phyloP scores from a whole-genome alignment of 2,888 invertebrate genomes.

The Hybos culiciformis region DNA sequence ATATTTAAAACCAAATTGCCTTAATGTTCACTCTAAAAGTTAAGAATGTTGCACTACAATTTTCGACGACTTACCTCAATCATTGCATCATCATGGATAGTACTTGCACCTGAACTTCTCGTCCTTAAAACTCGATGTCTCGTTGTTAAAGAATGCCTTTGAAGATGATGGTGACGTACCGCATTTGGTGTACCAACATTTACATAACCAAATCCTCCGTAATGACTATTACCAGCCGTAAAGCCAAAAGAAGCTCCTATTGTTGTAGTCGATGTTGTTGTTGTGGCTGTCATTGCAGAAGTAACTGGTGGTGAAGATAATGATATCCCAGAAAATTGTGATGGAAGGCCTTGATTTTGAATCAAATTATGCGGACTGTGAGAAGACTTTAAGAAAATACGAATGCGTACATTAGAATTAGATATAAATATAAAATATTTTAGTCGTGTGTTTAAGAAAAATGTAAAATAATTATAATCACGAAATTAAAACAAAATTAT shows the following conservation, averaged over 20 bases:
- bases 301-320: constrained; percentile 9
- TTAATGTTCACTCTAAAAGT: neutral
- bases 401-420: no score
- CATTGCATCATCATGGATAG: constrained; percentile 34
- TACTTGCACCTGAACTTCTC: constrained; percentile 32
- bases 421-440: no score
- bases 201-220: constrained; percentile 10
- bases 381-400: no score
- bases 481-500: no score
- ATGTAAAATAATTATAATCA: no score
- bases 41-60: no score
- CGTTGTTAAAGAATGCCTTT: constrained; percentile 31
- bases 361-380: no score
- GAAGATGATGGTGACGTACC: constrained; percentile 21
- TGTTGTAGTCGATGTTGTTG: neutral
- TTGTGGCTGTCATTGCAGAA: constrained; percentile 6
- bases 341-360: no score
- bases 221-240: constrained; percentile 9
- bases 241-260: neutral
- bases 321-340: neutral
- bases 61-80: constrained; percentile 28
- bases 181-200: constrained; percentile 16
- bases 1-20: no score
- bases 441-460: no score
- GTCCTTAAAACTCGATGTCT: constrained; percentile 29